phyloP scores from a whole-genome alignment of 2,888 invertebrate genomes.

The Scaeva pyrastri region DNA sequence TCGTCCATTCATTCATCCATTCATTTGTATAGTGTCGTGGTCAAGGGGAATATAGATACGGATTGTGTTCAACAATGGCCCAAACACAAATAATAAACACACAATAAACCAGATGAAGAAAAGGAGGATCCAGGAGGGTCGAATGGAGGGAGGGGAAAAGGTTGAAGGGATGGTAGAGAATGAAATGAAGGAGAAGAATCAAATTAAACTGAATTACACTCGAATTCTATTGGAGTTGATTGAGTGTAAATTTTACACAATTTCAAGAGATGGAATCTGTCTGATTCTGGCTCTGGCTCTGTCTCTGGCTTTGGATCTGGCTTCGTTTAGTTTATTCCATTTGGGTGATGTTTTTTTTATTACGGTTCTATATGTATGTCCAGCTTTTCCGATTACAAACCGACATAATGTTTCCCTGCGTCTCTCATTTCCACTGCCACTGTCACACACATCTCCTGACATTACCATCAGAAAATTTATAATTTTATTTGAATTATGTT shows the following conservation, averaged over 20 bases:
- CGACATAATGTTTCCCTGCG: not conserved
- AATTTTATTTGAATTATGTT: slow-evolving; percentile 40
- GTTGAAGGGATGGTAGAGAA: not conserved
- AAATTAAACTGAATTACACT: slow-evolving; percentile 76
- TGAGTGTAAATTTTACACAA: slow-evolving; percentile 76
- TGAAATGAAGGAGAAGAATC: slow-evolving; percentile 36
- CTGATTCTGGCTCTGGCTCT: slow-evolving; percentile 5
- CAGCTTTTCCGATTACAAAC: not conserved
- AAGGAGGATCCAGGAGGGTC: no score
- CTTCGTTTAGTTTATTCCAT: not conserved
- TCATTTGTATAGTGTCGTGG: slow-evolving; percentile 60
- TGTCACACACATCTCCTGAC: not conserved
- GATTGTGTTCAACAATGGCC: slow-evolving; percentile 67
- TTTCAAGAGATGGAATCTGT: slow-evolving; percentile 72
- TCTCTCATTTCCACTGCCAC: not conserved
- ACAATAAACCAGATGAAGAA: slow-evolving; percentile 22
- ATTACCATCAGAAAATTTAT: slow-evolving; percentile 13
- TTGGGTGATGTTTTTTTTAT: slow-evolving; percentile 7
- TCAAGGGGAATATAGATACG: slow-evolving; percentile 63
- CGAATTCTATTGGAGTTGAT: slow-evolving; percentile 75
- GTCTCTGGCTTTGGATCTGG: not conserved
- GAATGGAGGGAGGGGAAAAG: not conserved
- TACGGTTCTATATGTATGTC: not conserved
- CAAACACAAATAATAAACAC: slow-evolving; percentile 64
- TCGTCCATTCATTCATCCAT: not conserved